Evolutionary conservation across 2,113 vertebrate species (phyloP).

Genomic region (Crotalus tigris): DNA sequence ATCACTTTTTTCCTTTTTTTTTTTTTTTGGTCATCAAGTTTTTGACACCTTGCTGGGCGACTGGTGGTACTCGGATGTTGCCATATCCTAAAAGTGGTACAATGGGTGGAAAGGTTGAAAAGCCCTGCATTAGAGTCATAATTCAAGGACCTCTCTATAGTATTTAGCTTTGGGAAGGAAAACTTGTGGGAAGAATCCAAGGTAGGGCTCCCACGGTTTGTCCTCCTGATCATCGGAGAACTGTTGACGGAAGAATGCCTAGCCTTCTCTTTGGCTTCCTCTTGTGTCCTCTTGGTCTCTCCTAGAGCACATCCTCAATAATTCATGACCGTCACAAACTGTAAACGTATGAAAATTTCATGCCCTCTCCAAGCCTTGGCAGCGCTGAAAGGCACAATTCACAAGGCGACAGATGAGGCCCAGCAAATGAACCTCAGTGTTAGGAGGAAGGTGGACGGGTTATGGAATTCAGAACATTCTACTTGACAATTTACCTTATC

Average conservation of each 20-base stretch:
- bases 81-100: no score
- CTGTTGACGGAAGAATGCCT: background rate
- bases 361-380: conserved; percentile 1
- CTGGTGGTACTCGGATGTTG: no score
- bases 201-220: no score
- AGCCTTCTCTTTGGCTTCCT: conserved; percentile 7
- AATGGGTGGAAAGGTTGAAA: no score
- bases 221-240: no score
- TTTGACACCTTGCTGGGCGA: no score
- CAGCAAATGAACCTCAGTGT: background rate
- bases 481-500: background rate
- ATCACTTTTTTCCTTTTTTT: no score
- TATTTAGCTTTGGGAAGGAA: background rate
- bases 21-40: no score
- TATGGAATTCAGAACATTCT: background rate
- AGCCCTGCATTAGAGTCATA: no score
- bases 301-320: background rate
- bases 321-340: conserved; percentile 23
- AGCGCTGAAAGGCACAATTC: background rate
- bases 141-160: no score
- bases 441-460: background rate
- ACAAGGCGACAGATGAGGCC: background rate
- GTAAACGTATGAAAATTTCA: conserved; percentile 15
- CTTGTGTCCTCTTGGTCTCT: background rate
- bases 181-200: no score